Percentiles rank a stretch among this genome's conserved stretches.
phyloP scores from a whole-genome alignment of 2,797 vertebrate genomes.

The Cheirogaleus major region DNA sequence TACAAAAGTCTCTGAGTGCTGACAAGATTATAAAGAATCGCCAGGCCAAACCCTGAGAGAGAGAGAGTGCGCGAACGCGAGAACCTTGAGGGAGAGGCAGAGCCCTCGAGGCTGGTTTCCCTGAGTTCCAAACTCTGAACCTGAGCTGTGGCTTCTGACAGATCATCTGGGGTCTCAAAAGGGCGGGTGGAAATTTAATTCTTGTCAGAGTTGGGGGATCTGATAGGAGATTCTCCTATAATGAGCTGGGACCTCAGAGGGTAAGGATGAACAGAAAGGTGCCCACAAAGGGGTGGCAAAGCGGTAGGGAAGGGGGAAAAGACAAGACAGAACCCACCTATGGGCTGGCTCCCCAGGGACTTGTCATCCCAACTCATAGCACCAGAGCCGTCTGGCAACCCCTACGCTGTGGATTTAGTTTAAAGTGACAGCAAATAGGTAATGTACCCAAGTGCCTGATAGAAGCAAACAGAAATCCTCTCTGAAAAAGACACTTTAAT shows the following conservation, averaged over 20 bases:
- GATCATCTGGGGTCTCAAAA: background rate
- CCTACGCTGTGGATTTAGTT: background rate
- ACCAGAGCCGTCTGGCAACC: background rate
- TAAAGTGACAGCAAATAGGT: background rate
- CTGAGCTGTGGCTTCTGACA: background rate
- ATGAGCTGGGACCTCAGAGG: background rate
- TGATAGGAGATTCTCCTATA: too few species aligned
- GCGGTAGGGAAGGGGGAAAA: background rate
- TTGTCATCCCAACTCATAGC: too few species aligned
- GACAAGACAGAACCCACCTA: background rate
- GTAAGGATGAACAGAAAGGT: background rate
- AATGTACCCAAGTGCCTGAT: background rate
- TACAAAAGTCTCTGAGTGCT: background rate
- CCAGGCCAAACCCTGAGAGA: background rate
- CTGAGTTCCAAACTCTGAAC: background rate
- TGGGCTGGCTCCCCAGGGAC: background rate
- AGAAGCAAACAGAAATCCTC: background rate
- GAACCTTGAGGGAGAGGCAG: background rate
- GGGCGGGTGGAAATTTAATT: background rate
- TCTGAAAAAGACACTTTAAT: background rate
- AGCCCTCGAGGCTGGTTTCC: background rate
- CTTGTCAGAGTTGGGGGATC: background rate
- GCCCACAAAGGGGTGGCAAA: background rate
- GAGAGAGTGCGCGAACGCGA: background rate
- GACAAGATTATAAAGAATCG: background rate